Evolutionary conservation across 2,797 vertebrate genomes (phyloP), one percentile per base, ranked within the genome.

Genomic region (Crocidura indochinensis): DNA sequence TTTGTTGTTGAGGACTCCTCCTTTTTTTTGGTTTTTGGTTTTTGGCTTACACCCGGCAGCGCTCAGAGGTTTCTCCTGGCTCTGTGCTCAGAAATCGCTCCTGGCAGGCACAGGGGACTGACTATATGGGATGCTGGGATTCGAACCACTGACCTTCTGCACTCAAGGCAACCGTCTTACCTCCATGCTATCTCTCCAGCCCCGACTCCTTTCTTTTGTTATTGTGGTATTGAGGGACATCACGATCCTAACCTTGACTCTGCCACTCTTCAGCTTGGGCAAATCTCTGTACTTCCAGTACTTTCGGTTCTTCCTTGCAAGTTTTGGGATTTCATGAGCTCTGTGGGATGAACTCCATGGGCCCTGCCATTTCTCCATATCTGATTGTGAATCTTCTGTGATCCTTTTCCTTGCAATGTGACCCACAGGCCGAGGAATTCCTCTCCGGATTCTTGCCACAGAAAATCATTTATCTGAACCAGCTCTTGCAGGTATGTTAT

Each of bases 401-500:
- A 92, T 90, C 77, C 60, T 31, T 31, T 67, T 49, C 20, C 26
- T 85, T 89, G 31, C 75, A 74, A 92, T 84, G 71, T 85, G 56
- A 87, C 68, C 71, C 15, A 24, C 96, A 99, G 99, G 98, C 98
- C 29, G 98, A 98, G 69, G 97, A 97, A 38, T 97, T 99, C 90
- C 98, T 99, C 91, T 98, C 96, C 62, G 97, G 74, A 47, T 95
- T 96, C 87, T 98, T 99, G 93, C 99, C 99, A 2, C 68, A 90
- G 96, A 99, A 99, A 97, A 99, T 99, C 17, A 47, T 96, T 0
- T 96, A 97, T 88, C 97, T 99, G 96, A 98, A 98, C 79, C 97
- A 96, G 26, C 96, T 99, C 79, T 97, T 99, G 67, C 98, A 95
- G 97, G 99, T 98, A 96, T 94, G 97, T 93, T 56, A 19, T 72